phyloP scores from a whole-genome alignment of 2,113 vertebrate genomes.

The Nyctibius bracteatus region DNA sequence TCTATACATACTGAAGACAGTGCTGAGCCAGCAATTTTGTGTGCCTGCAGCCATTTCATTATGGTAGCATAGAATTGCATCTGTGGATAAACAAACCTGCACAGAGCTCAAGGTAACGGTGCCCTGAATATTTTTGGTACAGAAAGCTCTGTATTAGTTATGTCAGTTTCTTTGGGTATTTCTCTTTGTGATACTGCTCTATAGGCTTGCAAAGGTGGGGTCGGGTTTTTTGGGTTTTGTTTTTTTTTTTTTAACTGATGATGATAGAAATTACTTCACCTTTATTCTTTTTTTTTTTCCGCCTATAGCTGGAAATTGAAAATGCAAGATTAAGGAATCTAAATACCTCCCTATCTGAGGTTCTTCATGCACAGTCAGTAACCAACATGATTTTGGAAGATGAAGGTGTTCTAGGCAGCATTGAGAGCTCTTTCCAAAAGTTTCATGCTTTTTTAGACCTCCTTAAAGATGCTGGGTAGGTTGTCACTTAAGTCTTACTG shows the following conservation, averaged over 20 bases:
- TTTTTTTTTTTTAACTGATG: not conserved
- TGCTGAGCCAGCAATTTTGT: not conserved
- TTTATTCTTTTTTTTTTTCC: not conserved
- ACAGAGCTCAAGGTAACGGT: not conserved
- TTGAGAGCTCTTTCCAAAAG: constrained; percentile 91
- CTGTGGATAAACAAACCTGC: not conserved
- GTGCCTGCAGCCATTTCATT: not conserved
- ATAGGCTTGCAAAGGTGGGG: not conserved
- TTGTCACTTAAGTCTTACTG: not conserved
- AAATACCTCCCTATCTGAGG: constrained; percentile 83
- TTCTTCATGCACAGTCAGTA: constrained; percentile 73
- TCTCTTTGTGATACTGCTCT: not conserved
- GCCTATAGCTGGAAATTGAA: constrained; percentile 82
- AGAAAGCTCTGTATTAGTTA: not conserved
- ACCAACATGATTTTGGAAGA: constrained; percentile 83
- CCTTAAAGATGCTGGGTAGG: constrained; percentile 93
- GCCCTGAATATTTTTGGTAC: not conserved
- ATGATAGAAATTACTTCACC: not conserved
- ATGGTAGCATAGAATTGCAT: not conserved
- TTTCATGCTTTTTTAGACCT: constrained; percentile 97
- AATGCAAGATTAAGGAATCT: constrained; percentile 81
- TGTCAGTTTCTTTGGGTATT: not conserved
- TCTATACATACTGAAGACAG: not conserved
- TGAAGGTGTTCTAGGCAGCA: constrained; percentile 88
- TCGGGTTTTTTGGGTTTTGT: not conserved